Percentiles rank a stretch among this genome's conserved stretches.
phyloP scores from a whole-genome alignment of 2,888 invertebrate genomes.

The Ophion costatus region DNA sequence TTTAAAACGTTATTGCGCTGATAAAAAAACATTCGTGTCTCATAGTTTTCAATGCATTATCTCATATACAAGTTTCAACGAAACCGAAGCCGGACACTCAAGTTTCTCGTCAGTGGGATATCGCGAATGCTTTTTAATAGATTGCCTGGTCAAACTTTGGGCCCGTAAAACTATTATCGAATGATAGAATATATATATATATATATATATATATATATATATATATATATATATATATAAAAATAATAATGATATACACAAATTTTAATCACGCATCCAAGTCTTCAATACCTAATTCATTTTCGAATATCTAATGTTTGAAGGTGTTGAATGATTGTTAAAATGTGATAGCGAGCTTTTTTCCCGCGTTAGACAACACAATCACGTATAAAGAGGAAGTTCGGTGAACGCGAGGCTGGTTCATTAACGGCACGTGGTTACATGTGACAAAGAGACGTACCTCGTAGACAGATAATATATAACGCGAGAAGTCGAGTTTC shows the following conservation, averaged over 20 bases:
- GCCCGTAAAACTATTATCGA: too few species aligned
- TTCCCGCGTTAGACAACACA: constrained; percentile 24
- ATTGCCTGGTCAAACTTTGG: too few species aligned
- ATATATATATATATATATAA: too few species aligned
- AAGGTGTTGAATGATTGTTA: background rate
- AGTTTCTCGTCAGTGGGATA: too few species aligned
- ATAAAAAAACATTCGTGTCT: too few species aligned
- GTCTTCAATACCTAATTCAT: background rate
- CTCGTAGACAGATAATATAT: constrained; percentile 53
- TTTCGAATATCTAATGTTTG: background rate
- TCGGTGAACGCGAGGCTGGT: constrained; percentile 45
- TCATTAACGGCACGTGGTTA: constrained; percentile 51
- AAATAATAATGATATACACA: background rate
- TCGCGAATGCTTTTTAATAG: too few species aligned
- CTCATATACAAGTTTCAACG: too few species aligned
- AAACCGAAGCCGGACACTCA: too few species aligned
- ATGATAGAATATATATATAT: too few species aligned
- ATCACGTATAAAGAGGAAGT: constrained; percentile 43
- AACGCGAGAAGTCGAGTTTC: constrained; percentile 34
- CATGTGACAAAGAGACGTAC: constrained; percentile 39
- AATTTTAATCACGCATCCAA: background rate
- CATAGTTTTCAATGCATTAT: too few species aligned
- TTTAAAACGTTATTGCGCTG: too few species aligned
- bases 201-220: too few species aligned
- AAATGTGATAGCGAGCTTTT: constrained; percentile 4